A percentile compares a stretch with the other conserved stretches of the same genome.
phyloP scores from a whole-genome alignment of 1,140 invertebrate genomes.

The Musca vetustissima region DNA sequence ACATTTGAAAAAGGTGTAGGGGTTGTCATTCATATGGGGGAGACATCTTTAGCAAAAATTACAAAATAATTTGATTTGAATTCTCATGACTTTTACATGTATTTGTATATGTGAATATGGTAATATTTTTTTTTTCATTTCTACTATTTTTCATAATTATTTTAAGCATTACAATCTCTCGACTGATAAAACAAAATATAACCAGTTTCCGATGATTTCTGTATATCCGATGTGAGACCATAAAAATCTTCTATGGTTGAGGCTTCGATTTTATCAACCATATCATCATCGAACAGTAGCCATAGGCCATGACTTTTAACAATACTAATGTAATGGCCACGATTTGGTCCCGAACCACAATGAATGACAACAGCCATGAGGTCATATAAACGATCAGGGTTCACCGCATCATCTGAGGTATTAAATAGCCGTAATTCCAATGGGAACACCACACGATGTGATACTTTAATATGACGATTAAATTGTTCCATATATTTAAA shows the following conservation, averaged over 20 bases:
- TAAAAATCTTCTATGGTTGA: constrained; percentile 99
- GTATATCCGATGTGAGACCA: constrained; percentile 95
- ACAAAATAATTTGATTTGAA: no score
- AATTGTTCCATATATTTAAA: constrained; percentile 99
- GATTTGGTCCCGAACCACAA: constrained; percentile 97
- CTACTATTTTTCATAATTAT: no score
- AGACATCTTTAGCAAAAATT: no score
- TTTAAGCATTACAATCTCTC: constrained; percentile 64
- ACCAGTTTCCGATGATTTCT: constrained; percentile 98
- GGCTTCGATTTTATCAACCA: constrained; percentile 99
- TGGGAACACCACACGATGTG: constrained; percentile 98
- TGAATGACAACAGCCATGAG: constrained; percentile 98
- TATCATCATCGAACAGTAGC: constrained; percentile 99
- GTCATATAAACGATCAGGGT: constrained; percentile 97
- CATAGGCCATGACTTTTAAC: constrained; percentile 99
- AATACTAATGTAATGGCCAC: constrained; percentile 99
- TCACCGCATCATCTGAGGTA: constrained; percentile 97
- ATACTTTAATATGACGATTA: constrained; percentile 98
- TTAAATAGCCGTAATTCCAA: constrained; percentile 97
- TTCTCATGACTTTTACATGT: no score
- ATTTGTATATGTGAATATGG: no score
- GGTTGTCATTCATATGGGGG: no score
- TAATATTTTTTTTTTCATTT: no score
- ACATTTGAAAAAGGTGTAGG: no score
- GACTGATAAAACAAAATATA: constrained; percentile 99